Base-by-base conservation (phyloP, 2,888 invertebrate genomes). In the Eupeodes latifasciatus region DNA sequence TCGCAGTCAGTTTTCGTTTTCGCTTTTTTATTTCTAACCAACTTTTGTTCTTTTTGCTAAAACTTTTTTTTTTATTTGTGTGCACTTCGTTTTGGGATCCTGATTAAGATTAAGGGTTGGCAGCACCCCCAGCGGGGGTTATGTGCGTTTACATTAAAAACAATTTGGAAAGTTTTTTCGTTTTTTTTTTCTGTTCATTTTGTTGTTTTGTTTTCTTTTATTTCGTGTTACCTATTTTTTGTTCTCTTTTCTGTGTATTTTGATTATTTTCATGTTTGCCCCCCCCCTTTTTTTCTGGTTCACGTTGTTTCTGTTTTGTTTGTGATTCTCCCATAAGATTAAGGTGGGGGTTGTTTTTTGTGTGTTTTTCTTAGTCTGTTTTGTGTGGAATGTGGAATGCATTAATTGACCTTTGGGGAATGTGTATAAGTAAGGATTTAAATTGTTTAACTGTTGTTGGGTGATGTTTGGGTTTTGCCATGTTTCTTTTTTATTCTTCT, bases 371-470 rank as follows among this genome's bases (percentile, higher is more conserved):
- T 57, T 57, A 27, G 27, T 27, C 34, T 80, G 36, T 19, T 57
- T 74, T 62, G 88, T 62, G 88, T 71, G 85, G 84, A 88, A 85
- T 55, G 88, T 71, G 85, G 84, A 88, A 85, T 88, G 88, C 88
- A 88, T 85, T 88, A 88, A 88, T 88, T 88, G 88, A 88, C 88
- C 88, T 88, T 88, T 85, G 64, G 88, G 88, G 85, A 88, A 88
- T 85, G 80, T 80, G 88, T 88, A 40, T 40, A 85, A 79, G 88
- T 85, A 88, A 88, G 88, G 88, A 88, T 88, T 88, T 88, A 88
- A 85, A 88, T 85, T 88, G 88, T 81, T 88, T 85, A 81, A 84
- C 87, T 84, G 72, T 84, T 88, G 84, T 84, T 67, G 80, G 85
- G 16, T 75, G 88, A 57, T 85, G 77, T 81, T 88, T 55, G 71